Conservation (phyloP, 2,113 vertebrate genomes). For the Gasterosteus nipponicus region DNA sequence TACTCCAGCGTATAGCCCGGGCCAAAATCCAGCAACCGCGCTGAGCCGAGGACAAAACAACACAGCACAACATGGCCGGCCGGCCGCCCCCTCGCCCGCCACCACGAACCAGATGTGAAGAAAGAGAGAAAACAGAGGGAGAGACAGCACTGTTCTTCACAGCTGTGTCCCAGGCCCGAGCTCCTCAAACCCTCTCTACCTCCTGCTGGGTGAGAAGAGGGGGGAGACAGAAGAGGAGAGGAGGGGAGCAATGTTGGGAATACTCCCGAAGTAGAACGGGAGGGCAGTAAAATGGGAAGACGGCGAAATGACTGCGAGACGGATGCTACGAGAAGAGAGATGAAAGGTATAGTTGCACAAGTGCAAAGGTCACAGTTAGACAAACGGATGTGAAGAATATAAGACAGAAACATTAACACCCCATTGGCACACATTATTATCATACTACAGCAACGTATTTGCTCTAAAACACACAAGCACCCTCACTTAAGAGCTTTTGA, state of each 20-base stretch:
- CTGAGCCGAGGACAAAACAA: conserved; percentile 58
- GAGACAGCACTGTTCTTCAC: conserved; percentile 51
- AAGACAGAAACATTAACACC: not conserved
- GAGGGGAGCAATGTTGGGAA: conserved; percentile 26
- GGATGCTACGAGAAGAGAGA: not conserved
- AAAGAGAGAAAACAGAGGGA: conserved; percentile 29
- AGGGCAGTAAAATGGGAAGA: conserved; percentile 24
- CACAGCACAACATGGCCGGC: conserved; percentile 40
- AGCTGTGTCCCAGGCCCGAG: conserved; percentile 48
- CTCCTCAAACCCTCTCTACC: not conserved
- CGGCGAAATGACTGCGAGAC: conserved; percentile 12
- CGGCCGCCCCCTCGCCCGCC: too few species aligned
- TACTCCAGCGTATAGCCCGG: conserved; percentile 36
- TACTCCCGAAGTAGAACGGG: conserved; percentile 32
- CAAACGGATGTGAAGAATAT: not conserved
- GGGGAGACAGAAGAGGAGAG: conserved; percentile 10
- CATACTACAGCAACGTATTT: not conserved
- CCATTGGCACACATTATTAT: conserved; percentile 3
- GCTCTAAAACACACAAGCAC: too few species aligned
- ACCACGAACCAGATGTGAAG: conserved; percentile 63
- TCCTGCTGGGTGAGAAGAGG: conserved; percentile 42
- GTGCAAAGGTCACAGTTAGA: not conserved
- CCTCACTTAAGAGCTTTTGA: too few species aligned
- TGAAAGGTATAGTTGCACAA: not conserved
- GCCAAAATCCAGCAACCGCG: conserved; percentile 50